These are phyloP conservation scores for Bombus pascuorum DNA, from an alignment of 1,140 invertebrate species.

Conservation along the genomic window DNA sequence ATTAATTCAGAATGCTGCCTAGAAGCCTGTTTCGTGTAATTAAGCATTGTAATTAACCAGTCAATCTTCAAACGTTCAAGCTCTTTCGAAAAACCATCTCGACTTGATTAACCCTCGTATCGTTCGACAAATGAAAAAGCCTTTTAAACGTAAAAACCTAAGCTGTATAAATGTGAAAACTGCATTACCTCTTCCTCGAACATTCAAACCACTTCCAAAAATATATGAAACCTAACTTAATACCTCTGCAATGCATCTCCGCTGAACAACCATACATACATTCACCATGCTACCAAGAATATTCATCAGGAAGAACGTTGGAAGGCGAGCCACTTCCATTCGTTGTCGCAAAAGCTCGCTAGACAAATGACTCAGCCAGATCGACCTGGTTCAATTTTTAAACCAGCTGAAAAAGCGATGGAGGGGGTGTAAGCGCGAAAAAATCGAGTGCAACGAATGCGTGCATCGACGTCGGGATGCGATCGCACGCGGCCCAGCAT, in stretches of 20 bases:
- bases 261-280: too few species aligned
- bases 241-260: too few species aligned
- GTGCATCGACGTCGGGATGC: conserved; percentile 31
- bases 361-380: conserved; percentile 45
- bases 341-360: conserved; percentile 12
- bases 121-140: background rate
- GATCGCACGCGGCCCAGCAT: conserved; percentile 1
- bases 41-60: too few species aligned
- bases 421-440: background rate
- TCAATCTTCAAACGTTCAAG: too few species aligned
- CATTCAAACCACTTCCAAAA: background rate
- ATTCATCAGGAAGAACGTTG: too few species aligned
- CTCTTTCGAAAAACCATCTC: background rate
- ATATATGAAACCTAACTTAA: background rate
- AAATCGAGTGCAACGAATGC: conserved; percentile 14
- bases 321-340: too few species aligned
- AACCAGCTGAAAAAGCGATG: conserved; percentile 12
- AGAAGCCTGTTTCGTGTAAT: too few species aligned
- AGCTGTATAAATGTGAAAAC: background rate
- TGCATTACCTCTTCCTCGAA: background rate
- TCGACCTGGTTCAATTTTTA: conserved; percentile 58
- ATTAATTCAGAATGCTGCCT: too few species aligned
- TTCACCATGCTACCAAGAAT: too few species aligned
- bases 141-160: background rate
- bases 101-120: background rate